Conservation (phyloP, 2,113 vertebrate species). For the Puntigrus tetrazona region DNA sequence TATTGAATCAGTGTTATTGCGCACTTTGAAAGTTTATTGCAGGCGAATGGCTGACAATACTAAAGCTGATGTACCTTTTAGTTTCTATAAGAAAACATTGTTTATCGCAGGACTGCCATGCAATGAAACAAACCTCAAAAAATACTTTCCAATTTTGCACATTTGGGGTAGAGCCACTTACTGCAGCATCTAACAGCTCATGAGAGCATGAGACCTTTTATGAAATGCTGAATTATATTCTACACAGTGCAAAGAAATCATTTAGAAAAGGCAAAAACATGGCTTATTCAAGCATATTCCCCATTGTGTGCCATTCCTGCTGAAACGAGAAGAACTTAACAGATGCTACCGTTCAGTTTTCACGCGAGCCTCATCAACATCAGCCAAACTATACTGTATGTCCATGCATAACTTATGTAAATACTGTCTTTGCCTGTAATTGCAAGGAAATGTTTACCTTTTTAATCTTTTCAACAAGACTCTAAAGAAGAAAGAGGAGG, state of each 20-base stretch:
- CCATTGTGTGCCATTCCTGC: neutral
- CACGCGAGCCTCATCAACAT: neutral
- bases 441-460: neutral
- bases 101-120: neutral
- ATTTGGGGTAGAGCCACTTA: neutral
- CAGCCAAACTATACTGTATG: neutral
- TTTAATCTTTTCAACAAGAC: neutral
- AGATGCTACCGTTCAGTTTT: neutral
- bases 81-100: neutral
- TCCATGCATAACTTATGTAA: neutral
- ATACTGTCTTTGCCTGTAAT: neutral
- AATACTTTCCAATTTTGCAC: neutral
- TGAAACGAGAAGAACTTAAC: neutral
- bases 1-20: slow-evolving; percentile 41
- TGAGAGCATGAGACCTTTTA: neutral
- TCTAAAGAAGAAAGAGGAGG: slow-evolving; percentile 4
- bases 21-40: slow-evolving; percentile 22
- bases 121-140: neutral
- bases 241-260: neutral
- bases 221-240: neutral
- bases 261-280: neutral
- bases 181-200: neutral
- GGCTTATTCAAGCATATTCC: neutral
- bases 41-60: neutral
- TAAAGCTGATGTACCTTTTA: neutral